Evolutionary conservation across 1,140 invertebrate species (phyloP), one percentile per base, ranked within the genome.

Genomic region (Cotesia vestalis): DNA sequence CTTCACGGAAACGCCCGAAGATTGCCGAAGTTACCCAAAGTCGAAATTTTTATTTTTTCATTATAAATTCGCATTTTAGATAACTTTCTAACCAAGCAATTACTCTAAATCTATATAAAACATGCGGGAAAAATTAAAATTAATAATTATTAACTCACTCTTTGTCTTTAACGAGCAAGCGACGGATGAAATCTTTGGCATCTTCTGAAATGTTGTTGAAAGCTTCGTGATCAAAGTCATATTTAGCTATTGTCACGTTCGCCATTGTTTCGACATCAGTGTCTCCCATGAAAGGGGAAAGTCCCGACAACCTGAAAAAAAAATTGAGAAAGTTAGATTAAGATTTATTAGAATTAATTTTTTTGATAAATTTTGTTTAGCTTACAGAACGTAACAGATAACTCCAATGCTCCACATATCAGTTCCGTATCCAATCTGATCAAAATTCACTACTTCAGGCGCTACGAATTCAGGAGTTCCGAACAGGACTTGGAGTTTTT

Each of bases 321-420:
- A 46, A 36, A 60, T 38, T 59, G 46, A 66, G 34, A 1, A n/a
- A 27, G 55, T 11, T 66, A 14, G 12, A 38, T 60, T 55, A 46
- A 70, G 53, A 66, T 17, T 17, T 0, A 61, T 67, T 36, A 36
- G 40, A 63, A 59, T 59, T 71, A 20, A 76, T 20, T 36, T 6
- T 61, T 46, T 17, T 40, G 40, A 70, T 46, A 83, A 95, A 96
- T 98, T 27, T 2, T 27, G 3, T 27, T 2, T 27, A 27, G 27
- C 27, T 27, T 90, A 99, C 97, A 99, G 88, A 64, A 99, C 96
- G 84, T 99, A 99, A 83, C 94, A 96, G 77, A 99, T 98, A 68
- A 99, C 97, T 67, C 97, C 97, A 40, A 98, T 92, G 59, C 95
- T 97, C 98, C 98, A 99, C 94, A 99, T 97, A 80, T 99, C 97